Evolutionary conservation across 2,888 invertebrate genomes (phyloP), one percentile per base, ranked within the genome.

Genomic region (Trichacis sp.): DNA sequence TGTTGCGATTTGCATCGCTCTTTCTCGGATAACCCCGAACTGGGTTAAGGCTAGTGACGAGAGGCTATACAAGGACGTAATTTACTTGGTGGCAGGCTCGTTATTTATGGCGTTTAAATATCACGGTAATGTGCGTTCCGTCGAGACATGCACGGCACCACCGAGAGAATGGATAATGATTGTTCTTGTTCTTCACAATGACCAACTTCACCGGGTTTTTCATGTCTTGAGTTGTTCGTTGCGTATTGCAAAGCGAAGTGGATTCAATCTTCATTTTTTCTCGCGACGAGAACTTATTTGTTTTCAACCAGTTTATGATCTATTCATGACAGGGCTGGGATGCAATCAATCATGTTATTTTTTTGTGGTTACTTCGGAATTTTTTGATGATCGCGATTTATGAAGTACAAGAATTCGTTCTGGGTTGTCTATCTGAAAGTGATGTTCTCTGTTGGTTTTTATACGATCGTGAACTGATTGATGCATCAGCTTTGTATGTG

Each of bases 31-130:
- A 66, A 66, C 66, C 62, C 50, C 50, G 46, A 65, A 66, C 49
- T 66, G 24, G 66, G 66, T 66, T 66, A 66, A 66, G 66, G 66
- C 62, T 62, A 58, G 54, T 56, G 65, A 65, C 61, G 57, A 65
- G 57, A 19, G 53, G 48, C 48, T 50, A 42, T 49, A 24, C 62
- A 45, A 52, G 63, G 60, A 57, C 60, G 42, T 53, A 63, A 67
- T 67, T 63, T 57, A 49, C 62, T 63, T 59, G 59, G 52, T 61
- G 40, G 48, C 59, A 40, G 49, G 56, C 62, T 63, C 67, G 59
- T 67, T 67, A 59, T 63, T 67, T 63, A 60, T 57, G 57, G 59
- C 60, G 46, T 63, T 46, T 56, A 53, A 63, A 63, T 59, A 60
- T 63, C 63, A 49, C 46, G 43, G 52, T 17, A 52, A 64, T 18